phyloP scores from a whole-genome alignment of 2,888 invertebrate species.

The Mesopsocus fuscifrons region DNA sequence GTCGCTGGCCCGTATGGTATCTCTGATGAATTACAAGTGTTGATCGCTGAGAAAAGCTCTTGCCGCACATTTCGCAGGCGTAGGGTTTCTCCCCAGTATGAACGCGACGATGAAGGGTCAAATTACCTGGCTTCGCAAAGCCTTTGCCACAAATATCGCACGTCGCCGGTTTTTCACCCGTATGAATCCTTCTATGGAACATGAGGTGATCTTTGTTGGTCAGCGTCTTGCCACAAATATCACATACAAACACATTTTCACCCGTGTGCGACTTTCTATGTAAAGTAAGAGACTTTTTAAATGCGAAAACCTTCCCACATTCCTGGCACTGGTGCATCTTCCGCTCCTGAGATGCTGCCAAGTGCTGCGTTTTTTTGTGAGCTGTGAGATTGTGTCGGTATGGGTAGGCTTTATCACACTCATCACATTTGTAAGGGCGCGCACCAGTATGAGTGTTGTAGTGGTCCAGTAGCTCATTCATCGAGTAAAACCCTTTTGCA shows the following conservation, averaged over 20 bases:
- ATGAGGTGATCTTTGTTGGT: conserved; percentile 32
- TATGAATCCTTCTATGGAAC: conserved; percentile 32
- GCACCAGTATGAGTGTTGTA: conserved; percentile 14
- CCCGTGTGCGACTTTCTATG: conserved; percentile 30
- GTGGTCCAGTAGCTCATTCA: conserved; percentile 13
- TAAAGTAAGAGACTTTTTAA: conserved; percentile 23
- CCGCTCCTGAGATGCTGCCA: conserved; percentile 6
- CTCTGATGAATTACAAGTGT: conserved; percentile 16
- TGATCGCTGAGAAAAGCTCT: conserved; percentile 7
- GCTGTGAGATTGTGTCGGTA: conserved; percentile 13
- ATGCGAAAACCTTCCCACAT: conserved; percentile 26
- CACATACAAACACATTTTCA: conserved; percentile 31
- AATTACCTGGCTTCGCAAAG: conserved; percentile 4
- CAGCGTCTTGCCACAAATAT: conserved; percentile 36
- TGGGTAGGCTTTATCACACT: conserved; percentile 13
- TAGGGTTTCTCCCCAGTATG: conserved; percentile 11
- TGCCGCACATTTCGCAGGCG: conserved; percentile 6
- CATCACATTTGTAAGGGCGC: conserved; percentile 12
- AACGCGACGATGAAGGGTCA: conserved; percentile 10
- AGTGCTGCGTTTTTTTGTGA: conserved; percentile 13
- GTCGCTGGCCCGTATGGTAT: conserved; percentile 28
- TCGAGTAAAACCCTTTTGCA: conserved; percentile 14
- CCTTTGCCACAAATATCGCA: conserved; percentile 28
- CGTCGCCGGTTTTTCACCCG: conserved; percentile 33
- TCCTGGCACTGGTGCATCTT: conserved; percentile 25